These are phyloP conservation scores for Adelosebastes latens DNA, from an alignment of 2,797 vertebrate genomes.

Conservation along the genomic window DNA sequence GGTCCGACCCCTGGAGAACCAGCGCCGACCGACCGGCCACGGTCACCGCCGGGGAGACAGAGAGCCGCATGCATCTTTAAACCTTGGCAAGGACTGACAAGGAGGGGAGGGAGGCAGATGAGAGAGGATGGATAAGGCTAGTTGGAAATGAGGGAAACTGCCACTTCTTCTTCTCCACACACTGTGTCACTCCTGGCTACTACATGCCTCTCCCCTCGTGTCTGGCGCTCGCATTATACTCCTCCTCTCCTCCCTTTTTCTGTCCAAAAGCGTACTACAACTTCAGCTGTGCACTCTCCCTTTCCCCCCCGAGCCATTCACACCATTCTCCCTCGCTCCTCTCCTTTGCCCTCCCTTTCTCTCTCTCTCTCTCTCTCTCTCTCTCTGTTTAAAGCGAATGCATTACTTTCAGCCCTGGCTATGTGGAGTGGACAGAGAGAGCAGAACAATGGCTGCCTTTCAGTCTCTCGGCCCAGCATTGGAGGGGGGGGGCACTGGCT, in stretches of 20 bases:
- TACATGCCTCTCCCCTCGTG: slow-evolving; percentile 69
- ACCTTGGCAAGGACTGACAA: slow-evolving; percentile 55
- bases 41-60: slow-evolving; percentile 38
- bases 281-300: slow-evolving; percentile 77
- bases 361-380: slow-evolving; percentile 60
- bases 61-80: slow-evolving; percentile 58
- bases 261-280: slow-evolving; percentile 65
- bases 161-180: slow-evolving; percentile 54
- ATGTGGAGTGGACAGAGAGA: slow-evolving; percentile 82
- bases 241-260: slow-evolving; percentile 50
- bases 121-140: slow-evolving; percentile 53
- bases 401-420: slow-evolving; percentile 83
- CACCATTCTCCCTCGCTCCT: slow-evolving; percentile 73
- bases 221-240: slow-evolving; percentile 56
- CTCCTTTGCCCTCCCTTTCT: slow-evolving; percentile 70
- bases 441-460: slow-evolving; percentile 90
- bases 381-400: slow-evolving; percentile 83
- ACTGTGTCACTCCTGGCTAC: slow-evolving; percentile 65
- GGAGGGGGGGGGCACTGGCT: slow-evolving; percentile 19
- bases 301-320: slow-evolving; percentile 59
- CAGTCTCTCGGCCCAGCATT: slow-evolving; percentile 75
- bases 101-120: slow-evolving; percentile 28
- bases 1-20: slow-evolving; percentile 56
- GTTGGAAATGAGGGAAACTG: slow-evolving; percentile 53
- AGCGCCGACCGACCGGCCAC: slow-evolving; percentile 28